These are phyloP conservation scores for Panagrolaimus sp. DNA, from an alignment of 1,140 invertebrate species.

Conservation along the genomic window DNA sequence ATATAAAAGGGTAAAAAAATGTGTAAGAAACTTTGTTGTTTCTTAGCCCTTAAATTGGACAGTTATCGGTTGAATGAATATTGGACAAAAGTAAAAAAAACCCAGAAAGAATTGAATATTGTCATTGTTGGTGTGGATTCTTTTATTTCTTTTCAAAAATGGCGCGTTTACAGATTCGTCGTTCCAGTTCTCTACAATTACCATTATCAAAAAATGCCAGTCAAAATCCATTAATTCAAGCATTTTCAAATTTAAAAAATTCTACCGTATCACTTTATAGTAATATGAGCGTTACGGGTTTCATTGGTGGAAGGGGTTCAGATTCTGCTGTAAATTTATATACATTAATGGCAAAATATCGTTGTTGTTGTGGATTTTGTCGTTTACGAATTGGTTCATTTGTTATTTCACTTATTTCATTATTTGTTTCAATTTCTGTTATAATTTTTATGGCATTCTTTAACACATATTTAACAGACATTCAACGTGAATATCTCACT, in stretches of 20 bases:
- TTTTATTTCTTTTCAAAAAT: no score
- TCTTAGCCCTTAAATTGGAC: no score
- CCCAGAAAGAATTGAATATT: no score
- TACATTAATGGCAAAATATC: slow-evolving; percentile 33
- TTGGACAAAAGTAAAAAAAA: no score
- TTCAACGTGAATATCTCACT: slow-evolving; percentile 15
- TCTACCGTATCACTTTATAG: slow-evolving; percentile 27
- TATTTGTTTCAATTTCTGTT: slow-evolving; percentile 36
- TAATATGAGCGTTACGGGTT: slow-evolving; percentile 33
- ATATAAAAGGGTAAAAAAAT: no score
- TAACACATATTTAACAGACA: slow-evolving; percentile 5
- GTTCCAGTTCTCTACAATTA: slow-evolving; percentile 9
- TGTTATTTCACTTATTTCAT: slow-evolving; percentile 27
- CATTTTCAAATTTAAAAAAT: slow-evolving; percentile 20
- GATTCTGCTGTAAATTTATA: slow-evolving; percentile 29
- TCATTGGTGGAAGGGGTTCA: slow-evolving; percentile 15
- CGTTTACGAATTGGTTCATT: slow-evolving; percentile 27
- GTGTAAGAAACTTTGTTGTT: no score
- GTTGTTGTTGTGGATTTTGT: slow-evolving; percentile 34
- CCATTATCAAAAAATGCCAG: neutral
- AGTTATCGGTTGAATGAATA: no score
- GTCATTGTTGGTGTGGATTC: no score
- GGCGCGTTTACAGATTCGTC: slow-evolving; percentile 4
- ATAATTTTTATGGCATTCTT: slow-evolving; percentile 19
- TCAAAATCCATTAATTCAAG: slow-evolving; percentile 12